Base-by-base conservation (phyloP, 2,797 vertebrate genomes). In the Helarctos malayanus region DNA sequence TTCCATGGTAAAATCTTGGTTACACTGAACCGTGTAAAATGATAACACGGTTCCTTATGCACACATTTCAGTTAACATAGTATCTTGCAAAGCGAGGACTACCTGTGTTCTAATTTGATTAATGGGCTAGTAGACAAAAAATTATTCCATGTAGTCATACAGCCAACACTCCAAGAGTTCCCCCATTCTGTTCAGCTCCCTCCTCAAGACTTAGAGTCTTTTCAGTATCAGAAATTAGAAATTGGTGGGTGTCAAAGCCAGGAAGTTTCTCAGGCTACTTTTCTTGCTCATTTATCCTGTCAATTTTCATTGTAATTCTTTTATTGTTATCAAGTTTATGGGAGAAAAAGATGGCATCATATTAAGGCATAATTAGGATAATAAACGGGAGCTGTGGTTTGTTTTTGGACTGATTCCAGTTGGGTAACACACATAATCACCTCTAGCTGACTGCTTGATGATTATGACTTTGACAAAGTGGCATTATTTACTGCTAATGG, bases 401-500 rank as follows among this genome's bases (percentile, higher is more conserved):
- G 92, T 57, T 96, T 96, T 87, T 98, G 98, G 98, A 97, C 92
- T 92, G 82, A 96, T 94, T 98, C 98, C 98, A 98, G 59, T 96
- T 96, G 96, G 97, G 97, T 95, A 97, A 95, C 95, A 96, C 96
- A 97, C 92, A 97, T 98, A 98, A 98, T 98, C 98, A 98, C 97
- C 97, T 98, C 97, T 92, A 97, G 97, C 97, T 88, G 97, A 96
- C 97, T 97, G 94, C 92, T 94, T 90, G 89, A 80, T 96, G 97
- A 96, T 97, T 96, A 96, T 95, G 98, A 98, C 96, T 98, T 98
- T 97, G 98, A 98, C 97, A 98, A 98, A 98, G 97, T 98, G 95
- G 96, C 95, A 98, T 98, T 98, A 98, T 98, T 98, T 98, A 98
- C 98, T 97, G 95, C 96, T 98, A 98, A 98, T 98, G 97, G 97